phyloP scores from a whole-genome alignment of 2,797 vertebrate species.

The Ambastaia sidthimunki region DNA sequence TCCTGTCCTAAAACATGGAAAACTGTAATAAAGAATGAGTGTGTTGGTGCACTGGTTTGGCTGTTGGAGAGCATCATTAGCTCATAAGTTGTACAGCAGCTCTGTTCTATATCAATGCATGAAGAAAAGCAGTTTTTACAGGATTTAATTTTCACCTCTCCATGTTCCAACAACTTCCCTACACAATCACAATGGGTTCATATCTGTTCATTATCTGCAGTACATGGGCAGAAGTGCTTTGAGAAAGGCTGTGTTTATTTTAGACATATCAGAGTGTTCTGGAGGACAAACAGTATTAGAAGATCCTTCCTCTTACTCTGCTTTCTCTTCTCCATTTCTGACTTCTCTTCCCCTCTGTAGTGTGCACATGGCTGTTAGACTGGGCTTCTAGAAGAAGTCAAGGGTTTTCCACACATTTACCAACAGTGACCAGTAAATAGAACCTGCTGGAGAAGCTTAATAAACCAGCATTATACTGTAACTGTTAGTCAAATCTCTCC shows the following conservation, averaged over 20 bases:
- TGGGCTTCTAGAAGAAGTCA: not conserved
- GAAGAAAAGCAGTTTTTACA: too few species aligned
- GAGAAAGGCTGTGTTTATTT: not conserved
- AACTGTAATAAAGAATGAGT: too few species aligned
- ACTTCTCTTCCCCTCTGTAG: not conserved
- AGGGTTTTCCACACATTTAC: not conserved
- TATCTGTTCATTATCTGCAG: not conserved
- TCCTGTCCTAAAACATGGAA: too few species aligned
- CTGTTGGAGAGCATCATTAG: too few species aligned
- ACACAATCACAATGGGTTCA: not conserved
- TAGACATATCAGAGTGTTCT: not conserved
- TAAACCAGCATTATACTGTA: constrained; percentile 2
- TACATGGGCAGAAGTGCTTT: not conserved
- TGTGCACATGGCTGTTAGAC: not conserved
- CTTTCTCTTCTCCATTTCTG: constrained; percentile 35
- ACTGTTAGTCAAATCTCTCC: constrained; percentile 14
- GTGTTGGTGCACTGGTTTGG: too few species aligned
- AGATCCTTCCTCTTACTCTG: not conserved
- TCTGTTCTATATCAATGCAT: too few species aligned
- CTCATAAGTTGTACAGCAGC: too few species aligned
- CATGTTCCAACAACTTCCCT: not conserved
- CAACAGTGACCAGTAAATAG: not conserved
- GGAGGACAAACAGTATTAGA: too few species aligned
- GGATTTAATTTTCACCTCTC: too few species aligned
- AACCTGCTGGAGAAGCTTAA: constrained; percentile 9